Evolutionary conservation across 2,797 vertebrate species (phyloP), one percentile per base, ranked within the genome.

Genomic region (Danio tinwini): DNA sequence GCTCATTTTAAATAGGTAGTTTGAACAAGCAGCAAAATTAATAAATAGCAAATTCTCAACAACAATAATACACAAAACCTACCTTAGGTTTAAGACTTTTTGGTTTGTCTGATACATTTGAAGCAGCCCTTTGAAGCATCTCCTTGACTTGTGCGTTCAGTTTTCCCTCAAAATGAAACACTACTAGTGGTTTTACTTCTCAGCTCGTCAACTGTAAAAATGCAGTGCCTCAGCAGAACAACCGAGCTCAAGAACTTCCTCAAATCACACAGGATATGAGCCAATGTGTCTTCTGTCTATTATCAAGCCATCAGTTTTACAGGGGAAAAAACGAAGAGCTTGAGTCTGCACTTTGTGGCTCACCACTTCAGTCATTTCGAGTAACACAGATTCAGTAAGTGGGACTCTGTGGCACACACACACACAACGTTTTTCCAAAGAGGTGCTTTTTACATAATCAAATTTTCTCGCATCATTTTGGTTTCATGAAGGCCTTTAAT

Each of bases 121-220:
- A 99, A 40, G 95, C 92, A 21, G 96, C 92, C 89, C 97, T 94
- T 39, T 96, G 97, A 87, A 99, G 91, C 98, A 99, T 99, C 76
- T 16, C 10, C 19, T 19, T 79, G 17, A 69, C 7, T 6, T 72
- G 49, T 53, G 19, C 0, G 50, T 64, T 56, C 8, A 64, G 11
- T 80, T 78, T 86, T 80, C 47, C 37, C 63, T 29, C 79, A 58
- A 7, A 76, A 69, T 70, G 16, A 87, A 70, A 56, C 49, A 65
- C 39, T 7, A 50, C 16, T 61, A 45, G 47, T 13, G 21, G 11
- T 56, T 85, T 76, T 76, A 17, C 69, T 59, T 81, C 56, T 79
- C 85, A 56, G 82, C 86, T 83, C 59, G 65, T 21, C 83, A 86
- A 81, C 75, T 83, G 86, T 81, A 81, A 88, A 79, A 86, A 55